These are phyloP conservation scores for Notarius lentiginosus DNA, from an alignment of 2,113 vertebrate species.

Conservation along the genomic window DNA sequence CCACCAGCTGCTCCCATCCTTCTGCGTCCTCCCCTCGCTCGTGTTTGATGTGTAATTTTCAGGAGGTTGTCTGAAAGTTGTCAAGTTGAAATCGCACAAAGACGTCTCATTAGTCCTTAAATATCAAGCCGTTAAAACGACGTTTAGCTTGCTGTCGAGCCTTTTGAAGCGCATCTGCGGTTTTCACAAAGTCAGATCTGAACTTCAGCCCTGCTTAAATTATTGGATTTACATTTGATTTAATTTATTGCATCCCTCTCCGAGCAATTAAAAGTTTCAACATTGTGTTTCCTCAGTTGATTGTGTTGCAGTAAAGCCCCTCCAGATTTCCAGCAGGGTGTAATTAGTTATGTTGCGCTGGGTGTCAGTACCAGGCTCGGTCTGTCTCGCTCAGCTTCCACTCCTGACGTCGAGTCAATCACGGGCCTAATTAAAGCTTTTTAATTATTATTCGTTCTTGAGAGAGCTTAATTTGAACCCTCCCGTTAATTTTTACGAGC, in stretches of 20 bases:
- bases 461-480: conserved; percentile 68
- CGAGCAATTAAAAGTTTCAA: conserved; percentile 22
- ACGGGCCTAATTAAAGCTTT: conserved; percentile 67
- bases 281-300: conserved; percentile 21
- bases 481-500: conserved; percentile 70
- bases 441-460: conserved; percentile 74
- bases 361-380: conserved; percentile 21
- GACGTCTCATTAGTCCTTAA: conserved; percentile 30
- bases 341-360: conserved; percentile 26
- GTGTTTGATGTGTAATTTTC: neutral
- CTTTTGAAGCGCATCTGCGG: neutral
- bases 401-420: conserved; percentile 56
- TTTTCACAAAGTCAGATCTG: neutral
- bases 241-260: conserved; percentile 14
- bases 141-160: neutral
- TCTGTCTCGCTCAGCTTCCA: conserved; percentile 38
- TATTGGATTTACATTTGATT: neutral
- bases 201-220: conserved; percentile 3
- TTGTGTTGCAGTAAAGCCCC: conserved; percentile 13
- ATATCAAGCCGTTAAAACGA: neutral
- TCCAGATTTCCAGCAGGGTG: conserved; percentile 9
- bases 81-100: neutral
- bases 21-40: neutral
- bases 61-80: neutral
- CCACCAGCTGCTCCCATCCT: neutral